phyloP scores from a whole-genome alignment of 2,113 vertebrate genomes.

The Pontoporia blainvillei region DNA sequence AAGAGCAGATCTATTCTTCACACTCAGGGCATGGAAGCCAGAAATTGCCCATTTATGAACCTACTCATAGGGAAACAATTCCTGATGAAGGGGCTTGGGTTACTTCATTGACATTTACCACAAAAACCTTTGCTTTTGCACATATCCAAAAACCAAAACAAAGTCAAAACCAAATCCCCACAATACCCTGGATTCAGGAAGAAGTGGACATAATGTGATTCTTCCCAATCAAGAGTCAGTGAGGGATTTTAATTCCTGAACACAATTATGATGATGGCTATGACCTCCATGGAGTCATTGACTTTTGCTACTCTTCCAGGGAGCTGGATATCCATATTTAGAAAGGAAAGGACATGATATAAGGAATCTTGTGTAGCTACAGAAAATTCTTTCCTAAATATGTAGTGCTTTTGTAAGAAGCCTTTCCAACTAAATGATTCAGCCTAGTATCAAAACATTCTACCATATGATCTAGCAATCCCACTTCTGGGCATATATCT shows the following conservation, averaged over 20 bases:
- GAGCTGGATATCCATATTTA: conserved; percentile 43
- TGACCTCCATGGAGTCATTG: conserved; percentile 8
- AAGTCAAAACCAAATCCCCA: background rate
- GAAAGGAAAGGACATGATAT: background rate
- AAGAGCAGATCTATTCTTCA: background rate
- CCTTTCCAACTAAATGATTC: background rate
- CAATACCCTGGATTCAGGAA: background rate
- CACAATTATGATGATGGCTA: conserved; percentile 25
- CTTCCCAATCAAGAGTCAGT: conserved; percentile 22
- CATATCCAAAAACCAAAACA: background rate
- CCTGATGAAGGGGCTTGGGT: background rate
- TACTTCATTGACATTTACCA: background rate
- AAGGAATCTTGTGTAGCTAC: background rate
- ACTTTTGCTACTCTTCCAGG: conserved; percentile 25
- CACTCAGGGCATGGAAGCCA: background rate
- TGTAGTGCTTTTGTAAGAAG: background rate
- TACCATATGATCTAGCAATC: background rate
- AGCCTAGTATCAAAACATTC: background rate
- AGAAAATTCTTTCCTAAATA: conserved; percentile 34
- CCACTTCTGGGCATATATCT: background rate
- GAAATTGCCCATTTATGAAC: background rate
- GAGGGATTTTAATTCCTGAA: conserved; percentile 45
- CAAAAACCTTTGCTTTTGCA: background rate
- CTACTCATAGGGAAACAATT: background rate
- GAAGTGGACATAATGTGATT: background rate